Conservation (phyloP, 2,797 vertebrate species). For the Clarias laeviceps region DNA sequence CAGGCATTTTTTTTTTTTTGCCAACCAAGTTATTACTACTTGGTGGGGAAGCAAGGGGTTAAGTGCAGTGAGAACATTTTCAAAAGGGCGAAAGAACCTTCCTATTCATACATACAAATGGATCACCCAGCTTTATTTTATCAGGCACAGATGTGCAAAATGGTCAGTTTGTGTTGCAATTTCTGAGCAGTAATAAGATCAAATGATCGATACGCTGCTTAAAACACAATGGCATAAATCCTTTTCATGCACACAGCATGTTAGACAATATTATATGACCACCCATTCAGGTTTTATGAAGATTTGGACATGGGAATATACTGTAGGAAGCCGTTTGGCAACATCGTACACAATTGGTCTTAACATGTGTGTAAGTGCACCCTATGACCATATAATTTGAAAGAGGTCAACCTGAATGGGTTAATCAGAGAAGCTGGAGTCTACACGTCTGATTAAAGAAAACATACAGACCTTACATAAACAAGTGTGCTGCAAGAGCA, state of each 20-base stretch:
- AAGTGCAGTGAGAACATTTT: slow-evolving; percentile 47
- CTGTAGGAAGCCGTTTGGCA: slow-evolving; percentile 19
- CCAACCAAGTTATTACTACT: slow-evolving; percentile 23
- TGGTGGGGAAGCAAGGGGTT: slow-evolving; percentile 67
- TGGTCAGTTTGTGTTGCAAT: background rate
- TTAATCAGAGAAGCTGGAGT: slow-evolving; percentile 42
- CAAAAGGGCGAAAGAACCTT: no score
- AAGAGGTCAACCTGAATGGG: slow-evolving; percentile 10
- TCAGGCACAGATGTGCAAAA: slow-evolving; percentile 4
- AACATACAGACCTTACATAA: slow-evolving; percentile 58
- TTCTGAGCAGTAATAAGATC: background rate
- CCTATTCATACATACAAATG: background rate
- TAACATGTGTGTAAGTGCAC: slow-evolving; percentile 33
- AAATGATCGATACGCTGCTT: slow-evolving; percentile 8
- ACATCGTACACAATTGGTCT: slow-evolving; percentile 33
- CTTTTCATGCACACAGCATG: background rate
- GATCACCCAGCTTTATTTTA: slow-evolving; percentile 1
- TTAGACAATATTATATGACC: background rate
- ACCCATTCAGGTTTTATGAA: slow-evolving; percentile 1
- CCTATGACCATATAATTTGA: slow-evolving; percentile 36
- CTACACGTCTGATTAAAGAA: slow-evolving; percentile 58
- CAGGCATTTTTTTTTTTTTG: background rate
- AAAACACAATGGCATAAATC: background rate
- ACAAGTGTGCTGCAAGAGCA: slow-evolving; percentile 46
- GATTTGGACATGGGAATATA: slow-evolving; percentile 18